phyloP scores from a whole-genome alignment of 37 sponge, comb jelly and placozoan species.

The Lycopodina hypogea region DNA sequence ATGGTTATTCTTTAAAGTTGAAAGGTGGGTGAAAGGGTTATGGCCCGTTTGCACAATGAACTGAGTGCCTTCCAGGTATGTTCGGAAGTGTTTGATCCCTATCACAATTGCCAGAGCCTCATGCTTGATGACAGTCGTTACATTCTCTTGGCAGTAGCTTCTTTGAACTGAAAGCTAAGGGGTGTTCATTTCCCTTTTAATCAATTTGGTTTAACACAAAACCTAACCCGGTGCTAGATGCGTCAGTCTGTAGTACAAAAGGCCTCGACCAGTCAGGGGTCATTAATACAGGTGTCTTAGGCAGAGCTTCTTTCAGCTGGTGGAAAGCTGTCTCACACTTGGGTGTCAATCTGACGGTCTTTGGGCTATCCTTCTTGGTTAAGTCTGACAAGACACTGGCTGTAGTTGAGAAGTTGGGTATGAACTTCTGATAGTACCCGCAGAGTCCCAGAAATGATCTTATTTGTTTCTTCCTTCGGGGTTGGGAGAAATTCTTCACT shows the following conservation, averaged over 20 bases:
- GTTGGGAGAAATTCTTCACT: conserved; percentile 23
- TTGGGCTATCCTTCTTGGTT: conserved; percentile 33
- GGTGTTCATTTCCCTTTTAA: conserved; percentile 28
- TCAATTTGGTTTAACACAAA: conserved; percentile 49
- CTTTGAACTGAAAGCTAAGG: conserved; percentile 43
- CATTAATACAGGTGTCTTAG: too few relatives aligned
- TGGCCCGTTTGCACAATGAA: conserved; percentile 51
- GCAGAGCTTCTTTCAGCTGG: too few relatives aligned
- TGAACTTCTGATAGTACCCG: too few relatives aligned
- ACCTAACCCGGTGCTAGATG: too few relatives aligned
- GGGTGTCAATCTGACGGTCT: conserved; percentile 29
- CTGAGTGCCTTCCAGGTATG: too few relatives aligned
- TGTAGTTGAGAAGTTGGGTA: too few relatives aligned
- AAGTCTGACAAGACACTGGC: too few relatives aligned
- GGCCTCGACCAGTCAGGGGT: too few relatives aligned
- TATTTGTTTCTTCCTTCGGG: conserved; percentile 45
- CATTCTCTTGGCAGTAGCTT: conserved; percentile 32
- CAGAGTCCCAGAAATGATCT: too few relatives aligned
- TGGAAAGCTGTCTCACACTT: conserved; percentile 34
- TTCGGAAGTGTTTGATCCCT: too few relatives aligned
- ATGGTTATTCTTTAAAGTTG: conserved; percentile 25
- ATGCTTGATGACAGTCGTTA: conserved; percentile 43
- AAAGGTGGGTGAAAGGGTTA: conserved; percentile 29
- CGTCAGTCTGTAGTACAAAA: too few relatives aligned
- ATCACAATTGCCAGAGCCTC: too few relatives aligned